Conservation (phyloP, 2,113 vertebrate species). For the Acanthisitta chloris region DNA sequence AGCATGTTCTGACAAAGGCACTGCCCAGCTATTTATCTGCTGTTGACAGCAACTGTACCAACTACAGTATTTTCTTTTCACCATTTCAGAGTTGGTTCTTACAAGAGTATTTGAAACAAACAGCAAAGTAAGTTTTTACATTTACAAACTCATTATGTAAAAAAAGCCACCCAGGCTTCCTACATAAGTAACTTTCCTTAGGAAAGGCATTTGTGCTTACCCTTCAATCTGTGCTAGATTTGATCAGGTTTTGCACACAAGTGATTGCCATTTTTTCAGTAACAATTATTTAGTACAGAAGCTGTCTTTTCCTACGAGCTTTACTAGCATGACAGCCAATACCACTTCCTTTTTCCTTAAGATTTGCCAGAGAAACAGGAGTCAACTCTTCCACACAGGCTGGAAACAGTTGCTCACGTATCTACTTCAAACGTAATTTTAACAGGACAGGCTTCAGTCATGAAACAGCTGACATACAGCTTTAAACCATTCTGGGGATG, state of each 20-base stretch:
- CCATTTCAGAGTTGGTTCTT: not conserved
- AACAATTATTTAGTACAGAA: not conserved
- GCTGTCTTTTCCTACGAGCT: not conserved
- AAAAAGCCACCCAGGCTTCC: too few species aligned
- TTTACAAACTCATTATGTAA: not conserved
- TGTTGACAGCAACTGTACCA: not conserved
- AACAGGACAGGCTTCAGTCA: not conserved
- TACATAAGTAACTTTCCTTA: not conserved
- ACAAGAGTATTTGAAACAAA: not conserved
- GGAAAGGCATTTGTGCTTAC: not conserved
- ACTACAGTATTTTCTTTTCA: not conserved
- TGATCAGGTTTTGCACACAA: not conserved
- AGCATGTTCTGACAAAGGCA: not conserved
- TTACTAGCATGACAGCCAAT: not conserved
- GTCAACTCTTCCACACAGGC: not conserved
- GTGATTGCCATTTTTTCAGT: not conserved
- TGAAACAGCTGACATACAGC: not conserved
- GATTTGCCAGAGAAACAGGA: not conserved
- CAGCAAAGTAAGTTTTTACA: not conserved
- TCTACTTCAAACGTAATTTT: not conserved
- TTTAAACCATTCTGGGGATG: not conserved
- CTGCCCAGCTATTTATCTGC: rapidly evolving
- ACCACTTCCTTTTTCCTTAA: not conserved
- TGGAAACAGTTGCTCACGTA: not conserved
- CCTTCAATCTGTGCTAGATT: not conserved